Conservation (phyloP, 2,113 vertebrate genomes). For the Smithornis capensis region DNA sequence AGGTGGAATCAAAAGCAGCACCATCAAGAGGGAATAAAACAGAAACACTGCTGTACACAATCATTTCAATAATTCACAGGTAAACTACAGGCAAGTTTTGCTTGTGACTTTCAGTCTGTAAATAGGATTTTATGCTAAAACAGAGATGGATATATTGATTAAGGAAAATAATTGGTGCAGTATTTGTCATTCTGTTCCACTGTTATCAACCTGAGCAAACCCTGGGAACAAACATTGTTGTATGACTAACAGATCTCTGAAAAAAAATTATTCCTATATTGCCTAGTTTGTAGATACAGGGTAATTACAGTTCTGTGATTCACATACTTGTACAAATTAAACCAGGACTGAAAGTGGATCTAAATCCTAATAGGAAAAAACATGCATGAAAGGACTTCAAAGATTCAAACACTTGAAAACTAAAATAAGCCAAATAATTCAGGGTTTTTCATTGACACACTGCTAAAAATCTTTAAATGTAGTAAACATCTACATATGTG, state of each 20-base stretch:
- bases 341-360: background rate
- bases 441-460: background rate
- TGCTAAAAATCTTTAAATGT: background rate
- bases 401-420: background rate
- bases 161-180: background rate
- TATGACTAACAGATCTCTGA: background rate
- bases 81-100: background rate
- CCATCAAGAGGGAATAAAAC: background rate
- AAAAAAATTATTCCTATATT: background rate
- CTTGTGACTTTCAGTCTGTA: background rate
- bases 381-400: background rate
- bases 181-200: background rate
- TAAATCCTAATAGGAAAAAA: background rate
- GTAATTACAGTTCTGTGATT: background rate
- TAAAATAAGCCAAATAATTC: background rate
- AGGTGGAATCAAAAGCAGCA: background rate
- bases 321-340: background rate
- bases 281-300: background rate
- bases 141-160: background rate
- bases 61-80: background rate
- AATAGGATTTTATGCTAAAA: background rate
- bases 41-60: background rate
- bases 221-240: background rate
- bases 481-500: background rate
- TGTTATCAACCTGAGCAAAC: background rate